phyloP scores from a whole-genome alignment of 2,888 invertebrate genomes.

The Lasius platythorax region DNA sequence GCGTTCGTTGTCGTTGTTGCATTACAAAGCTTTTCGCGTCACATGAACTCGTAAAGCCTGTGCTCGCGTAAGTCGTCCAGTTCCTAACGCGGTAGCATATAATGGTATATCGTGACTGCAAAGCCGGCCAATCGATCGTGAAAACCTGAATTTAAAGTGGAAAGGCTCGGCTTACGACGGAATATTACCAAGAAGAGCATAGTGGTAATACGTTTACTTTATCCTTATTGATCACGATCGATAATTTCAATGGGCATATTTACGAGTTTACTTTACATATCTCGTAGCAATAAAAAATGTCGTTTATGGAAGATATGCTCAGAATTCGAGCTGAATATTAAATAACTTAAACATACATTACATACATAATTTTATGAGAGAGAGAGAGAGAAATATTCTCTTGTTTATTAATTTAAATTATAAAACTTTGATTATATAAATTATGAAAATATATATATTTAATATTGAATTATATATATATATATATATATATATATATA shows the following conservation, averaged over 20 bases:
- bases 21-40: constrained; percentile 69
- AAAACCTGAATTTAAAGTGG: constrained; percentile 60
- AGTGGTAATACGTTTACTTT: constrained; percentile 19
- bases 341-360: neutral
- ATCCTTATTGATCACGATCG: constrained; percentile 27
- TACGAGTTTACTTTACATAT: constrained; percentile 9
- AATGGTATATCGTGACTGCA: constrained; percentile 63
- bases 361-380: neutral
- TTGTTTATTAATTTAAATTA: constrained; percentile 7
- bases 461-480: neutral
- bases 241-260: constrained; percentile 10
- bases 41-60: constrained; percentile 66
- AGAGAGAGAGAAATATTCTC: neutral
- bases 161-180: constrained; percentile 36
- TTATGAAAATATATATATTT: constrained; percentile 4
- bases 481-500: too few species aligned
- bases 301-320: neutral
- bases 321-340: neutral
- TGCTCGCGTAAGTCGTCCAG: constrained; percentile 53
- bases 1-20: constrained; percentile 61
- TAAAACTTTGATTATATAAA: neutral
- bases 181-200: constrained; percentile 14
- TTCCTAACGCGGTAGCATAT: constrained; percentile 32
- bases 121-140: constrained; percentile 65
- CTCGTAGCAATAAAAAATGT: neutral